Conservation (phyloP, 2,113 vertebrate genomes). For the Brachirus orientalis region DNA sequence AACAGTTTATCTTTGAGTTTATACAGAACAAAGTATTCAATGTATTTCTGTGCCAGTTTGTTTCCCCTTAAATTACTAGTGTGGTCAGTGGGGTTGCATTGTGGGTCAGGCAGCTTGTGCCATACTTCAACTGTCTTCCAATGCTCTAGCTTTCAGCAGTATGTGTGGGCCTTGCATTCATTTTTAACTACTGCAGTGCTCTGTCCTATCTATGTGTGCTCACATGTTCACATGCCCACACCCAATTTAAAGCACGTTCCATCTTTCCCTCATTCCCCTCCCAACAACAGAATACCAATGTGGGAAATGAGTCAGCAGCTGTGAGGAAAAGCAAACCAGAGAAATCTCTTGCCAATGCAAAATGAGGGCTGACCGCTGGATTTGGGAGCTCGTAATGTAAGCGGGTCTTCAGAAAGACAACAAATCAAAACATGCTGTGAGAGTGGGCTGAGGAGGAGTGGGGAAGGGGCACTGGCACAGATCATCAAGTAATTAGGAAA, state of each 20-base stretch:
- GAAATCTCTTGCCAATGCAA: slow-evolving; percentile 55
- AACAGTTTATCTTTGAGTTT: not conserved
- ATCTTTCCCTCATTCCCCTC: slow-evolving; percentile 34
- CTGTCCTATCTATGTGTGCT: slow-evolving; percentile 29
- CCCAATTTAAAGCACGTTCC: slow-evolving; percentile 55
- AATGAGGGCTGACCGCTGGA: slow-evolving; percentile 46
- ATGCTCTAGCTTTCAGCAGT: slow-evolving; percentile 15
- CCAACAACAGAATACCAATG: slow-evolving; percentile 61
- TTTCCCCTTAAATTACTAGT: slow-evolving; percentile 7
- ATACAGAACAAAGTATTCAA: not conserved
- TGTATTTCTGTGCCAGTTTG: slow-evolving; percentile 16
- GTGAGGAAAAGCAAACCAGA: slow-evolving; percentile 59
- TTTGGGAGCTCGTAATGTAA: slow-evolving; percentile 50
- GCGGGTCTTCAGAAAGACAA: slow-evolving; percentile 52
- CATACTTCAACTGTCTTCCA: slow-evolving; percentile 45
- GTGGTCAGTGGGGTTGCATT: slow-evolving; percentile 24
- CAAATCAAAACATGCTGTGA: slow-evolving; percentile 65
- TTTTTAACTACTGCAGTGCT: slow-evolving; percentile 47
- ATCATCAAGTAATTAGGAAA: slow-evolving; percentile 45
- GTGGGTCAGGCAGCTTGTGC: slow-evolving; percentile 29
- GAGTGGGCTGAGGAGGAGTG: slow-evolving; percentile 17
- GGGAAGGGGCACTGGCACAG: slow-evolving; percentile 33
- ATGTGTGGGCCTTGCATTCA: slow-evolving; percentile 45
- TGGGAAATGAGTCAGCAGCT: slow-evolving; percentile 81
- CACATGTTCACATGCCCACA: slow-evolving; percentile 54